Evolutionary conservation across 2,888 invertebrate genomes (phyloP).

Genomic region (Drosophila hamatofila): DNA sequence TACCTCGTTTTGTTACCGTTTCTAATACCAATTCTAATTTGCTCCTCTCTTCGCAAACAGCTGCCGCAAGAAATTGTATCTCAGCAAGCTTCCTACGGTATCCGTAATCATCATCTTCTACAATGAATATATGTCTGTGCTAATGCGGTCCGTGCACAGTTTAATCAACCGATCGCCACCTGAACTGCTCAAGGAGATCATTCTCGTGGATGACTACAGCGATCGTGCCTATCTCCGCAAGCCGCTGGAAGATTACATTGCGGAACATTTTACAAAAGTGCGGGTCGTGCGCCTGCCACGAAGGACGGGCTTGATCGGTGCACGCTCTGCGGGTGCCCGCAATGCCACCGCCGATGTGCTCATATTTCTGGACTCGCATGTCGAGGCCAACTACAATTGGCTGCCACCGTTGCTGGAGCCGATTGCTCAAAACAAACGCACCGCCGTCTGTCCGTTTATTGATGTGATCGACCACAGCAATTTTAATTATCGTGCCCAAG

Average conservation of each 20-base stretch:
- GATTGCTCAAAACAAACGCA: constrained; percentile 93
- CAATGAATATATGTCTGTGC: constrained; percentile 96
- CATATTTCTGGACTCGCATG: constrained; percentile 96
- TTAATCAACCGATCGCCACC: constrained; percentile 94
- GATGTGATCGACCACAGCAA: constrained; percentile 97
- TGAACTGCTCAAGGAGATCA: constrained; percentile 93
- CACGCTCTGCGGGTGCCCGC: constrained; percentile 93
- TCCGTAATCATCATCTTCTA: constrained; percentile 97
- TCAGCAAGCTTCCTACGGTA: constrained; percentile 88
- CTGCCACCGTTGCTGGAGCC: constrained; percentile 96
- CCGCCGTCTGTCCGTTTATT: constrained; percentile 97
- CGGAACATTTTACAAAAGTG: constrained; percentile 90
- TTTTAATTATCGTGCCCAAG: constrained; percentile 97
- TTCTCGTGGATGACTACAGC: constrained; percentile 95
- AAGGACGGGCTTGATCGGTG: constrained; percentile 94
- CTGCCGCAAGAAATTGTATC: constrained; percentile 79
- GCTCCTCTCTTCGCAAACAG: constrained; percentile 46
- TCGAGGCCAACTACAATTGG: constrained; percentile 97
- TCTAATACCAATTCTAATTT: neutral
- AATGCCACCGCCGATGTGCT: constrained; percentile 92
- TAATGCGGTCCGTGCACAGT: constrained; percentile 92
- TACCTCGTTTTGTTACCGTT: neutral
- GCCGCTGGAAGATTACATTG: constrained; percentile 91
- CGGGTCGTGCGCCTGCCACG: constrained; percentile 90
- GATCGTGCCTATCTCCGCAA: constrained; percentile 91